Conservation (phyloP, 2,797 vertebrate genomes). For the Varecia variegata region DNA sequence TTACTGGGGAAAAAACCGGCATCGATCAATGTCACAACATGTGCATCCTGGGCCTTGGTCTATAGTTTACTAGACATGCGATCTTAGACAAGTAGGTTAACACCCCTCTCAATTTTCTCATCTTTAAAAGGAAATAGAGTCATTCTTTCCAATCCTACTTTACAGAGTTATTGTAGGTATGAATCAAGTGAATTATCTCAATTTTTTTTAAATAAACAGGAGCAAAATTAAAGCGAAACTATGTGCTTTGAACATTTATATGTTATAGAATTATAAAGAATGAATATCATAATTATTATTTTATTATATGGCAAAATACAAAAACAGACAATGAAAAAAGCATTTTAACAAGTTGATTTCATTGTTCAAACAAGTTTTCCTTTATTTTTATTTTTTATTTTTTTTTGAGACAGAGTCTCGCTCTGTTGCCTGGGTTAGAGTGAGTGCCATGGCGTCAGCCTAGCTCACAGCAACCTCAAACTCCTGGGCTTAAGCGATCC, state of each 20-base stretch:
- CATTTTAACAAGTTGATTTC: background rate
- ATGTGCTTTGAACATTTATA: background rate
- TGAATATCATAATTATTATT: background rate
- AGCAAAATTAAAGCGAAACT: background rate
- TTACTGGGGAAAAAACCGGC: background rate
- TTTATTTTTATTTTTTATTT: too few relatives aligned
- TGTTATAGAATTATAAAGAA: background rate
- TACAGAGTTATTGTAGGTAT: background rate
- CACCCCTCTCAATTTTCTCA: background rate
- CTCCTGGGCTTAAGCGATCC: too few relatives aligned
- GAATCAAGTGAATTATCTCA: background rate
- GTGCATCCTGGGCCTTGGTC: background rate
- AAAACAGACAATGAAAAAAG: background rate
- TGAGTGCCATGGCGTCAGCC: too few relatives aligned
- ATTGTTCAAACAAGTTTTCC: background rate
- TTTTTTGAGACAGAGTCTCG: too few relatives aligned
- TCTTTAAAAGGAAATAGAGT: background rate
- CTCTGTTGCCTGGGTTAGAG: too few relatives aligned
- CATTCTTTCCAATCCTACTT: conserved; percentile 18
- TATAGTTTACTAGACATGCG: background rate
- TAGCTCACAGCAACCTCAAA: too few relatives aligned
- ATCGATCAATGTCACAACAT: background rate
- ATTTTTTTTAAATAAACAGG: background rate
- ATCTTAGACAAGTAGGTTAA: background rate
- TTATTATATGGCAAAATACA: background rate